Evolutionary conservation across 2,797 vertebrate genomes (phyloP), one percentile per base, ranked within the genome.

Genomic region (Ceryle rudis): DNA sequence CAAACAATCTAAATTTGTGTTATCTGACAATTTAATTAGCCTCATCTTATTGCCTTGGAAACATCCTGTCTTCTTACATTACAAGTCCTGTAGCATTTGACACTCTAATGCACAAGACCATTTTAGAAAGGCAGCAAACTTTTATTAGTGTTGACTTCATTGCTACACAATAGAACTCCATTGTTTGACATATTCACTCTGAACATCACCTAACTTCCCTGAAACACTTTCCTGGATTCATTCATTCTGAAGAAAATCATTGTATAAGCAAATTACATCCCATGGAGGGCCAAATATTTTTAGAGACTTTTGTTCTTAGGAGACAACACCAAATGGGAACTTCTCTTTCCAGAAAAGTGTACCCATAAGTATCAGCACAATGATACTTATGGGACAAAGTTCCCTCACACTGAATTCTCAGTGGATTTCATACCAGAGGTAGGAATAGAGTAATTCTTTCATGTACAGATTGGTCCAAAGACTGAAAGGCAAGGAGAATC

Each of bases 1-100:
- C 44, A 90, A 94, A 93, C 79, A 95, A 81, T 42, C 52, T 80
- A 92, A 80, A 91, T 46, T 81, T 93, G 67, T 85, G 61, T 70
- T 93, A 95, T 61, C 80, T 94, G 96, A 96, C 91, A 96, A 94
- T 94, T 94, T 93, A 96, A 96, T 96, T 93, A 95, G 70, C 47
- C 26, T 54, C 31, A 73, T 94, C 87, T 92, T 77, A 92, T 85
- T 96, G 90, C 71, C 80, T 96, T 90, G 86, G 89, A 96, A 94
- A 92, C 57, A 52, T 82, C 79, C 47, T 60, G 19, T 93, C 91
- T 88, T 91, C 64, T 81, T 94, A 47, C 54, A 67, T 96, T 95
- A 13, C 37, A 75, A 74, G 82, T 81, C 61, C 41, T 73, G 60
- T 37, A 85, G 42, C 46, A 67, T 87, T 92, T 96, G 92, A 96